Evolutionary conservation across 1,140 invertebrate genomes (phyloP), one percentile per base, ranked within the genome.

Genomic region (Drosophila tristis): DNA sequence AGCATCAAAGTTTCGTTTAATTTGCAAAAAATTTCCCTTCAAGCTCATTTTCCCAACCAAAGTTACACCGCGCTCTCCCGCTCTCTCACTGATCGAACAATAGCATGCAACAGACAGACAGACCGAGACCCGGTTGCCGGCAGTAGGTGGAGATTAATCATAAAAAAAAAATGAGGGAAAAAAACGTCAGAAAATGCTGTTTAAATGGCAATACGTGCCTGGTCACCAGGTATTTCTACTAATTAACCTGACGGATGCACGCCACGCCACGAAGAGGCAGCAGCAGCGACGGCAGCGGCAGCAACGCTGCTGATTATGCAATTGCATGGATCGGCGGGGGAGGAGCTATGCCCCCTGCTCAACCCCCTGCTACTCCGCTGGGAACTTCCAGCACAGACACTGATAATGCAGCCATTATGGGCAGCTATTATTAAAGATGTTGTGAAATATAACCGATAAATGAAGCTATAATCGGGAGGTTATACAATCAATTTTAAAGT

Each of bases 131-230:
- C 53, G 67, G 64, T 50, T 64, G 54, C 65, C 63, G 70, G 64
- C 68, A 79, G 80, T 84, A 84, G 80, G 80, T 79, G 75, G 76
- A 84, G 72, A 84, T 77, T 80, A 73, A 80, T 84, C 63, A 74
- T 31, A 29, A 29, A 26, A 68, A 16, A 16, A 70, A 56, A 70
- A 57, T 70, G 64, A 29, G 65, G 15, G 2, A 4, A 25, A 13
- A 68, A 66, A 68, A 63, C 55, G 39, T 58, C 49, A 63, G 47
- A 67, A 61, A 70, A 72, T 76, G 76, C 73, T 86, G 74, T 84
- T 84, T 86, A 85, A 84, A 73, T 84, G 78, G 72, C 80, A 86
- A 80, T 85, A 84, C 80, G 80, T 84, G 80, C 80, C 80, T 60
- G 80, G 80, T 82, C 75, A 82, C 54, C 71, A 79, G 80, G 70